phyloP scores from a whole-genome alignment of 2,797 vertebrate species.

The Tinamus major region DNA sequence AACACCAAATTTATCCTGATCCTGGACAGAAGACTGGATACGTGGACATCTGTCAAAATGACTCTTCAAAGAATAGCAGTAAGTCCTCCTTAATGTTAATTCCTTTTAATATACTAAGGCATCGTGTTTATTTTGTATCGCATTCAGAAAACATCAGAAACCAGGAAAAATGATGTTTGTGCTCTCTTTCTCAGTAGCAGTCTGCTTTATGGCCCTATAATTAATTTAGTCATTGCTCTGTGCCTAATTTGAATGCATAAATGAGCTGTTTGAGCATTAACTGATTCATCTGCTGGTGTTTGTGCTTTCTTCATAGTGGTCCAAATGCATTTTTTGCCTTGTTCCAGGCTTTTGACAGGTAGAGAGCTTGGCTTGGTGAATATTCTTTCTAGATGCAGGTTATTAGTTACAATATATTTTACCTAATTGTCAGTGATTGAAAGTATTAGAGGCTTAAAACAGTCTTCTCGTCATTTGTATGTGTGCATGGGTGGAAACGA shows the following conservation, averaged over 20 bases:
- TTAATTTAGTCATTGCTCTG: slow-evolving; percentile 11
- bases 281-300: background rate
- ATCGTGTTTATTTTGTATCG: accelerated
- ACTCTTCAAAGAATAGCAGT: slow-evolving; percentile 93
- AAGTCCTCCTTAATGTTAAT: slow-evolving; percentile 70
- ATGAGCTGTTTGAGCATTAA: slow-evolving; percentile 13
- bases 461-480: background rate
- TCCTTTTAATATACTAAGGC: background rate
- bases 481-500: slow-evolving; percentile 14
- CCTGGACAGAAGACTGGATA: slow-evolving; percentile 94
- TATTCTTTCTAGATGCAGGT: background rate
- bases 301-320: background rate
- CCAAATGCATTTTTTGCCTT: background rate
- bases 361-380: background rate
- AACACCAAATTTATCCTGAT: slow-evolving; percentile 94
- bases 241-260: background rate
- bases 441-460: slow-evolving; percentile 13
- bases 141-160: background rate
- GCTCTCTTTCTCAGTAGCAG: background rate
- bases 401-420: slow-evolving; percentile 6
- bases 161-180: background rate
- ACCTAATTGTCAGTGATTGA: background rate
- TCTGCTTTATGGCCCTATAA: slow-evolving; percentile 32
- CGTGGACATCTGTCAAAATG: slow-evolving; percentile 94
- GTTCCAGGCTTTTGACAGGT: background rate